Conservation (phyloP, 92 coral and sea anemone genomes). For the Heliopora coerulea region DNA sequence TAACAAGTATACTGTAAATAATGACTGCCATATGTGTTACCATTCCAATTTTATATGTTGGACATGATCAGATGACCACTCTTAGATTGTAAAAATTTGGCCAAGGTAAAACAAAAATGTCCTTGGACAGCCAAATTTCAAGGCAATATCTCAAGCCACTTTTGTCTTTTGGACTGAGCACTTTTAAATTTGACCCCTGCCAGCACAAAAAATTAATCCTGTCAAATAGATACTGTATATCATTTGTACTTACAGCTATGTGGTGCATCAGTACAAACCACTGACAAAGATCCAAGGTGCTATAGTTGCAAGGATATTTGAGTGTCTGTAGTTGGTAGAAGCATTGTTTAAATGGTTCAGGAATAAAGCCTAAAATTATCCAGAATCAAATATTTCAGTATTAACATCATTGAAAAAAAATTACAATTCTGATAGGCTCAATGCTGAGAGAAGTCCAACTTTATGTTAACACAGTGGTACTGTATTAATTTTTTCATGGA, state of each 20-base stretch:
- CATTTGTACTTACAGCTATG: not conserved
- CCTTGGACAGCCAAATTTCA: no score
- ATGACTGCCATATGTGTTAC: no score
- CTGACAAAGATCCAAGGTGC: not conserved
- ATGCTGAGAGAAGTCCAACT: not conserved
- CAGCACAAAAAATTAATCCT: not conserved
- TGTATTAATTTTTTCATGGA: no score
- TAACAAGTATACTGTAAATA: no score
- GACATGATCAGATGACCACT: no score
- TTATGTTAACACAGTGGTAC: no score
- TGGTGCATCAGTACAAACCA: constrained; percentile 13
- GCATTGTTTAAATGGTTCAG: constrained; percentile 5
- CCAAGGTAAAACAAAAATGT: not conserved
- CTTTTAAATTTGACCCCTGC: not conserved
- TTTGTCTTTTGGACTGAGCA: no score
- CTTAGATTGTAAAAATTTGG: no score
- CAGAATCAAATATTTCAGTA: not conserved
- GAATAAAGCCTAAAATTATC: not conserved
- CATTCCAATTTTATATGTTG: no score
- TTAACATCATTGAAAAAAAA: not conserved
- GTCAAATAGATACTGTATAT: no score
- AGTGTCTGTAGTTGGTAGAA: not conserved
- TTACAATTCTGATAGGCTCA: not conserved
- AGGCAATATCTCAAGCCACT: no score
- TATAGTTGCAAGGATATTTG: constrained; percentile 9